Evolutionary conservation across 2,888 invertebrate species (phyloP).

Genomic region (Pachydiplax longipennis): DNA sequence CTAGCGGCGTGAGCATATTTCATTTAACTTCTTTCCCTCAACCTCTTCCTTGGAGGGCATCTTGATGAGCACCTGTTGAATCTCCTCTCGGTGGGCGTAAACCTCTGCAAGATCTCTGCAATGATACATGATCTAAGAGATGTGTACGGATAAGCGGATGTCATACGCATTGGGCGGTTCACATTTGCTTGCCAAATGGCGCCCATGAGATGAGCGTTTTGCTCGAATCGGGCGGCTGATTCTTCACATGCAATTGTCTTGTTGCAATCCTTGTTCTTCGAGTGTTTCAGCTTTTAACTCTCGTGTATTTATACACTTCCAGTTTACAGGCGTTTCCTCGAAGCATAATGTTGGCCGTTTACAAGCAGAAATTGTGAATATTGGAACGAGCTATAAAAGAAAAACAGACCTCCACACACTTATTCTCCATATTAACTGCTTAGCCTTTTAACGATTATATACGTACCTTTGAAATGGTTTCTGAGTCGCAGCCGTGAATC

Average conservation of each 20-base stretch:
- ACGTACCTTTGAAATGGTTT: background rate
- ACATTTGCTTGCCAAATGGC: background rate
- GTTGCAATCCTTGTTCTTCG: too few species aligned
- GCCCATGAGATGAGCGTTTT: background rate
- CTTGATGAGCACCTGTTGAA: background rate
- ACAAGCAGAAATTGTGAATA: too few species aligned
- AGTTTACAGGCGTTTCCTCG: too few species aligned
- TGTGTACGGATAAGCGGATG: conserved; percentile 4
- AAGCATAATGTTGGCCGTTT: too few species aligned
- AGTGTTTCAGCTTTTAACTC: too few species aligned
- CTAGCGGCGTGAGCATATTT: background rate
- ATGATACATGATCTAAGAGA: conserved; percentile 31
- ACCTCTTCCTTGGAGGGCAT: background rate
- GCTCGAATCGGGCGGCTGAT: too few species aligned
- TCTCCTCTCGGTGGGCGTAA: background rate
- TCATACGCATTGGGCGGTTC: background rate
- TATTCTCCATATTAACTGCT: too few species aligned
- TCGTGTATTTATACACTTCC: too few species aligned
- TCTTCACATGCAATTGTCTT: too few species aligned
- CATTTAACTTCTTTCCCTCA: background rate
- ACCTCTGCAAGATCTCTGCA: background rate
- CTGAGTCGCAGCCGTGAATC: background rate
- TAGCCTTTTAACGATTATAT: background rate
- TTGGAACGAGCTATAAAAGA: too few species aligned
- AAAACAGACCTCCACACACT: too few species aligned